Conservation (phyloP, 2,113 vertebrate species). For the Silurus meridionalis region DNA sequence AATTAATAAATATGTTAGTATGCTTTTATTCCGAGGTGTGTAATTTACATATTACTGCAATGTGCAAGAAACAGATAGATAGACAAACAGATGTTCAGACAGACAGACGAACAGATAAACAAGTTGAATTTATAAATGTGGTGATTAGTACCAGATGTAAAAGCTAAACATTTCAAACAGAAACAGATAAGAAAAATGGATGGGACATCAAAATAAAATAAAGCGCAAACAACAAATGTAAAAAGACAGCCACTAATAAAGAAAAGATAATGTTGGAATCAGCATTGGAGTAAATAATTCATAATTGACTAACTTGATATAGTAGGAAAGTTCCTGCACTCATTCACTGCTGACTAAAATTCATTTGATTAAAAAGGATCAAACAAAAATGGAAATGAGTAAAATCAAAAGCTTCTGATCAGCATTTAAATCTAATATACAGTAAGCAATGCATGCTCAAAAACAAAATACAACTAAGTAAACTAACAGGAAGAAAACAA, state of each 20-base stretch:
- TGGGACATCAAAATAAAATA: conserved; percentile 28
- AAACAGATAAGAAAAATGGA: conserved; percentile 35
- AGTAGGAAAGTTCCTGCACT: background rate
- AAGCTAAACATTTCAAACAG: conserved; percentile 65
- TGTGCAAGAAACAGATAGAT: background rate
- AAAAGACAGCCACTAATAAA: background rate
- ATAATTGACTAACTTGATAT: background rate
- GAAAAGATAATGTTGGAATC: conserved; percentile 47
- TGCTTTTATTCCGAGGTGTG: background rate
- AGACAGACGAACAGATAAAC: conserved; percentile 25
- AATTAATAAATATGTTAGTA: too few species aligned
- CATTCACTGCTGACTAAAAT: background rate
- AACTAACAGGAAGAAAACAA: background rate
- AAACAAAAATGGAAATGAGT: background rate
- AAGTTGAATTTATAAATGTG: conserved; percentile 69
- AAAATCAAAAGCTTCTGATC: background rate
- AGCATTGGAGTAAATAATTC: background rate
- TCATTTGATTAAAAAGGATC: too few species aligned
- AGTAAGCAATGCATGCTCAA: background rate
- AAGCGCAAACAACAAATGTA: background rate
- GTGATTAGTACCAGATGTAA: conserved; percentile 75
- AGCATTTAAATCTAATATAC: background rate
- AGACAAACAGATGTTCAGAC: conserved; percentile 32
- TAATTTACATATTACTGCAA: conserved; percentile 5
- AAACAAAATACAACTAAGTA: background rate